Conservation (phyloP, 2,113 vertebrate genomes). For the Aegotheles bennettii region DNA sequence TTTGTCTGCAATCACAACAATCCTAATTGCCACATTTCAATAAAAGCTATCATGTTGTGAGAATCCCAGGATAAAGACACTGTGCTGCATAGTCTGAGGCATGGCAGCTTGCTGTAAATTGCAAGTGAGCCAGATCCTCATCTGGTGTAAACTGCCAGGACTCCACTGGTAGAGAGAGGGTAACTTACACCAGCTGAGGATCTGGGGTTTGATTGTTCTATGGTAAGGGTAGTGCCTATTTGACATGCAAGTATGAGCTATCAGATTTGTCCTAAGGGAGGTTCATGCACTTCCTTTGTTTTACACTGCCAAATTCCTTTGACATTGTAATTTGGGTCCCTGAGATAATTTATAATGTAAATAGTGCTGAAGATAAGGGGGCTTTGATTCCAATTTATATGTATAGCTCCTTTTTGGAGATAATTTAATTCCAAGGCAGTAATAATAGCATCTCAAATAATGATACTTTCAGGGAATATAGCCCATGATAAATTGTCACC, state of each 20-base stretch:
- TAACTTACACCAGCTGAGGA: neutral
- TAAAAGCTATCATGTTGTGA: neutral
- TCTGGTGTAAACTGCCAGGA: neutral
- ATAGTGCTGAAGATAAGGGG: neutral
- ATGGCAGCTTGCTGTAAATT: neutral
- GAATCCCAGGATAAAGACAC: neutral
- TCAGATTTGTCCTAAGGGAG: constrained; percentile 12
- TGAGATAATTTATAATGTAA: constrained; percentile 27
- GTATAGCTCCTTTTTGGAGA: neutral
- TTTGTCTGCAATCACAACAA: neutral
- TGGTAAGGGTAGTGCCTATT: neutral
- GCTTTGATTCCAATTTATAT: neutral
- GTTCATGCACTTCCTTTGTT: neutral
- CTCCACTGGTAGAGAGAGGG: neutral
- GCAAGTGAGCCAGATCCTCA: neutral
- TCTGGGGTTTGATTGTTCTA: neutral
- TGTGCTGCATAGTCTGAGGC: neutral
- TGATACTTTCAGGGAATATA: neutral
- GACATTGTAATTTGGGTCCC: neutral
- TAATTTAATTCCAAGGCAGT: constrained; percentile 19
- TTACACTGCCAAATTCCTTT: constrained; percentile 4
- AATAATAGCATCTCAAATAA: constrained; percentile 5
- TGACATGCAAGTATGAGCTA: neutral
- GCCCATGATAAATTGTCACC: neutral
- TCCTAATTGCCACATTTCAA: neutral